Base-by-base conservation (phyloP, 2,113 vertebrate genomes). In the Sitta europaea region DNA sequence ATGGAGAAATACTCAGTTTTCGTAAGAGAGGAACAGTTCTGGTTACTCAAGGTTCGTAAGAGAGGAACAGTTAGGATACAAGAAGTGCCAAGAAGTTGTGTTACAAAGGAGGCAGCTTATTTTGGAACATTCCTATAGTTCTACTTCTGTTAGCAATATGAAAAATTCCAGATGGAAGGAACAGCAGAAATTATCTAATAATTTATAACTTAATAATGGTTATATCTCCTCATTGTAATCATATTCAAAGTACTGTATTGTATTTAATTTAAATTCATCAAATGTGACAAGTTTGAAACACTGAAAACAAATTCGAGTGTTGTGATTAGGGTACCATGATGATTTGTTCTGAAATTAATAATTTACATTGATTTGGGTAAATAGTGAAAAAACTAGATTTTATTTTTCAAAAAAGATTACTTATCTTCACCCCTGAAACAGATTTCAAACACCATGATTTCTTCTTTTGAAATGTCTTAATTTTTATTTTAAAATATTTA, bases 221-320 rank as follows among this genome's bases (percentile, higher is more conserved):
- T 88, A n/a, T 65, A 61, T 87, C 14, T 40, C 27, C 29, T 50
- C 22, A 65, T 92, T 72, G 25, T 68, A 72, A 61, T 65, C 5
- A 23, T n/a, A 76, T 61, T 66, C 13, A 55, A 83, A 91, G 8
- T n/a, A 66, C 15, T 70, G 8, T 86, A 42, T 47, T 86, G 33
- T 38, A 62, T 84, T 88, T 77, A 73, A 73, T 95, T 95, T 88
- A 92, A 91, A 79, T 90, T 31, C n/a, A 86, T 90, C 50, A 73
- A 43, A 91, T 58, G 23, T 42, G 42, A 47, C n/a, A 80, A 6
- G 33, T 47, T 88, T 48, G 47, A 59, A 94, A 70, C 31, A 57
- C 9, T 58, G 54, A 53, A 80, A 80, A 70, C 15, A 83, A 88
- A 43, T 76, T 47, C 62, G 29, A 50, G 31, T 43, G 2, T 66